Conservation (phyloP, 2,113 vertebrate species). For the Grammomys surdaster region DNA sequence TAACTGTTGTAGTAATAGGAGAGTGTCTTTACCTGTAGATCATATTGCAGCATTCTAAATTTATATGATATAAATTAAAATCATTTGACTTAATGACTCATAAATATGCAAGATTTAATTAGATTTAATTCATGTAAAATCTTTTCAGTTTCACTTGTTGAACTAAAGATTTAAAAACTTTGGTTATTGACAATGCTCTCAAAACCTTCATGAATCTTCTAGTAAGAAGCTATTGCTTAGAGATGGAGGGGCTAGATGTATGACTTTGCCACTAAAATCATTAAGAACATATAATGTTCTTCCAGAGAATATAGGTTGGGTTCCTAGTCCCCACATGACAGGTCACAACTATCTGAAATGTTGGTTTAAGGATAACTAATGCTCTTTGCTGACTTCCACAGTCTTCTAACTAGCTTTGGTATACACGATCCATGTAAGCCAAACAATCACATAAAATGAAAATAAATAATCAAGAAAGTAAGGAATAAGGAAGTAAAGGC, state of each 20-base stretch:
- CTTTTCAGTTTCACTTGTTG: slow-evolving; percentile 5
- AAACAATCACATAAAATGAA: background rate
- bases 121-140: slow-evolving; percentile 25
- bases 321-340: background rate
- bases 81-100: background rate
- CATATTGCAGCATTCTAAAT: background rate
- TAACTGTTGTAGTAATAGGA: background rate
- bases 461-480: background rate
- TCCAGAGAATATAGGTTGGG: too few relatives aligned
- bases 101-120: slow-evolving; percentile 12
- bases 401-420: background rate
- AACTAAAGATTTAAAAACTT: slow-evolving; percentile 43
- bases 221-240: background rate
- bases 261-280: background rate
- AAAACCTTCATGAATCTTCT: background rate
- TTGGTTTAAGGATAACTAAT: background rate
- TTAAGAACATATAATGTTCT: background rate
- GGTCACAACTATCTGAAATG: background rate
- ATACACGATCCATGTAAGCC: background rate
- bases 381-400: background rate
- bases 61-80: slow-evolving; percentile 45
- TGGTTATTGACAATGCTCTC: background rate
- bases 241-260: background rate
- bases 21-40: slow-evolving; percentile 61
- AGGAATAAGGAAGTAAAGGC: background rate